A percentile compares a stretch with the other conserved stretches of the same genome.
These are phyloP conservation scores for Bedellia somnulentella DNA, from an alignment of 2,888 invertebrate genomes.

Conservation along the genomic window DNA sequence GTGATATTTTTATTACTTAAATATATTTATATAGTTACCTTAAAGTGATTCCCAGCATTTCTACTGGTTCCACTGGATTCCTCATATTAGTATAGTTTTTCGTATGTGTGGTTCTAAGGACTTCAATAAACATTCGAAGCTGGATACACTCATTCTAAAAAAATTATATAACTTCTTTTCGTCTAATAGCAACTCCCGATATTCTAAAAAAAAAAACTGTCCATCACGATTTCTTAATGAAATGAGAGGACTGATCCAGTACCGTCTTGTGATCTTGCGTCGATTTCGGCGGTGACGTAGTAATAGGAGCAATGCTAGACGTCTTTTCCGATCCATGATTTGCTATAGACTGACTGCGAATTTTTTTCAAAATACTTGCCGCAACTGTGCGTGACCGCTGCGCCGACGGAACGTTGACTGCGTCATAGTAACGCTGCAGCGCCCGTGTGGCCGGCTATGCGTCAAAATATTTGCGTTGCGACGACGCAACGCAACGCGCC, in stretches of 20 bases:
- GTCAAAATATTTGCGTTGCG: conserved; percentile 13
- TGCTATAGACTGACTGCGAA: conserved; percentile 10
- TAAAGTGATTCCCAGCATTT: no score
- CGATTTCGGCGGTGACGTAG: conserved; percentile 15
- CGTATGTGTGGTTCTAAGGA: no score
- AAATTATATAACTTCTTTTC: conserved; percentile 2
- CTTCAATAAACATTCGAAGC: conserved; percentile 4
- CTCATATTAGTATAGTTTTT: conserved; percentile 4
- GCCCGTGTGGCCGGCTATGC: conserved; percentile 10
- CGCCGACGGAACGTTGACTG: conserved; percentile 7
- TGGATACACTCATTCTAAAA: conserved; percentile 3
- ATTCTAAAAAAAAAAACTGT: conserved; percentile 1
- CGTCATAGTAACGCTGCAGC: conserved; percentile 9
- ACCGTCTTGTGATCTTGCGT: conserved; percentile 13
- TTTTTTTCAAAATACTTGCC: conserved; percentile 12
- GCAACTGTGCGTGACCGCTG: conserved; percentile 11
- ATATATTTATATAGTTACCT: no score
- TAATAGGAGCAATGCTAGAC: conserved; percentile 13
- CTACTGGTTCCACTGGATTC: no score
- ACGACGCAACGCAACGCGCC: no score
- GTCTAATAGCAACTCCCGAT: conserved; percentile 4
- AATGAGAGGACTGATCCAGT: conserved; percentile 14
- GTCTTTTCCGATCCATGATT: conserved; percentile 14
- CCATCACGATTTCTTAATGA: conserved; percentile 11
- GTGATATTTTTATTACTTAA: no score